Conservation (phyloP, 1,140 invertebrate genomes). For the Anastrepha ludens region DNA sequence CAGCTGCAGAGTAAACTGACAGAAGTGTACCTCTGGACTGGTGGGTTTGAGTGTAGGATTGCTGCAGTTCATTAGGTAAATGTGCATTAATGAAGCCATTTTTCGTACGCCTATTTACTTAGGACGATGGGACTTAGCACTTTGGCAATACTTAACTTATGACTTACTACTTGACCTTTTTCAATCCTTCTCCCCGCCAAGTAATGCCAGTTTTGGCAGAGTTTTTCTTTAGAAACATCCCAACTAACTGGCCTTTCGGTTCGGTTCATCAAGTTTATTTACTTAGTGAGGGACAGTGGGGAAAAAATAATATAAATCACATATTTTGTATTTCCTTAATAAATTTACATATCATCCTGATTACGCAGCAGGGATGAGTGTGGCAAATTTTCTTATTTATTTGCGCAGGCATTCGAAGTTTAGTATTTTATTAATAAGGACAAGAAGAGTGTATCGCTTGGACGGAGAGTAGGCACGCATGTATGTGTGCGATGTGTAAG, state of each 20-base stretch:
- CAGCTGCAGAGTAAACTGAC: too few species aligned
- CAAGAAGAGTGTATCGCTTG: too few species aligned
- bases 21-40: too few species aligned
- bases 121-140: neutral
- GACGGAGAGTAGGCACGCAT: too few species aligned
- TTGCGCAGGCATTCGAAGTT: too few species aligned
- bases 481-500: too few species aligned
- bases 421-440: too few species aligned
- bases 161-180: neutral
- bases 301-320: constrained; percentile 30
- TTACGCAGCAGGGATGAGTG: neutral
- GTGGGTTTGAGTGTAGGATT: neutral
- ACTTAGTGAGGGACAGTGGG: neutral
- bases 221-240: neutral
- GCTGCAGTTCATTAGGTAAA: constrained; percentile 6
- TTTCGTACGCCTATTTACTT: neutral
- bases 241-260: neutral
- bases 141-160: neutral
- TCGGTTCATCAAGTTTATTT: constrained; percentile 1
- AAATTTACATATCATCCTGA: neutral
- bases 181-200: neutral
- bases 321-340: neutral
- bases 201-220: neutral
- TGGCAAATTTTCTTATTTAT: too few species aligned
- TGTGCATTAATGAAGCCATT: constrained; percentile 7